phyloP scores from a whole-genome alignment of 2,113 vertebrate species.

The Psittacus erithacus region DNA sequence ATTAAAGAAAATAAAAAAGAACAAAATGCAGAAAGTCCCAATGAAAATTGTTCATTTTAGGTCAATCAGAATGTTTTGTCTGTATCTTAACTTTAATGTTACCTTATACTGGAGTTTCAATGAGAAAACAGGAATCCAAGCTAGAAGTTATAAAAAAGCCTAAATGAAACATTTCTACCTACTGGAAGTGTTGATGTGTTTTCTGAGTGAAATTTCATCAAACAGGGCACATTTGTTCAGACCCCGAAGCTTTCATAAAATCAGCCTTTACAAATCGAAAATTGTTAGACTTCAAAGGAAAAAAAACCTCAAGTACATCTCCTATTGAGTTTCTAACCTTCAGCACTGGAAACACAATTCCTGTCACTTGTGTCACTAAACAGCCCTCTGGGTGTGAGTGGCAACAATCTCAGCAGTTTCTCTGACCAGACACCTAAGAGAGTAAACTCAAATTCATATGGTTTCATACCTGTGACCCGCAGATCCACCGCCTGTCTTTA shows the following conservation, averaged over 20 bases:
- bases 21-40: not conserved
- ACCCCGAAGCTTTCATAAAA: constrained; percentile 27
- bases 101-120: not conserved
- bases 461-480: not conserved
- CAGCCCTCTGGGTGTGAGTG: not conserved
- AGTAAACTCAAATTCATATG: not conserved
- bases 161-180: constrained; percentile 19
- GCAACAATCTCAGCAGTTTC: not conserved
- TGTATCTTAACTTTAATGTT: not conserved
- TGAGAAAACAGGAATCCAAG: constrained; percentile 9
- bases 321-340: constrained; percentile 26
- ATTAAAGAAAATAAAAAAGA: not conserved
- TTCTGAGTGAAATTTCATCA: constrained; percentile 36
- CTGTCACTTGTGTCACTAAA: constrained; percentile 3
- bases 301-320: not conserved
- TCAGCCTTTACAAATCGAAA: constrained; percentile 6
- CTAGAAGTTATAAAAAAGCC: not conserved
- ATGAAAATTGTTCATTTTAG: not conserved
- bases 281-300: not conserved
- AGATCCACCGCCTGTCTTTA: not conserved
- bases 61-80: not conserved
- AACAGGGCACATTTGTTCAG: not conserved
- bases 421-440: not conserved
- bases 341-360: constrained; percentile 9
- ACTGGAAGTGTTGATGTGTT: constrained; percentile 17